A percentile compares a stretch with the other conserved stretches of the same genome.
Conservation (phyloP, 1,140 invertebrate species). For the Helicoverpa armigera region DNA sequence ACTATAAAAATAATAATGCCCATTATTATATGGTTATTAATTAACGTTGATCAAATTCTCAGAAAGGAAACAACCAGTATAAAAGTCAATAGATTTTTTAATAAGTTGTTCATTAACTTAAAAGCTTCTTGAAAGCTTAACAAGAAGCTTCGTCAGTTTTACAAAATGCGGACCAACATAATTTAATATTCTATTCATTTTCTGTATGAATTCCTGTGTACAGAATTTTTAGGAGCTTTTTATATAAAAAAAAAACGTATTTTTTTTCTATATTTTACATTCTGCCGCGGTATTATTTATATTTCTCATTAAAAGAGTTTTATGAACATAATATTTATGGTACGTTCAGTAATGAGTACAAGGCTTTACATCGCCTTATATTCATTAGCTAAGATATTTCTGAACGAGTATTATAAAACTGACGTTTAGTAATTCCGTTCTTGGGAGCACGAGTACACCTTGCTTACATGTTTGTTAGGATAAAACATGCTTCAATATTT, state of each 20-base stretch:
- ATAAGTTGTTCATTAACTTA: slow-evolving; percentile 85
- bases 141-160: slow-evolving; percentile 84
- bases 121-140: slow-evolving; percentile 85
- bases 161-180: slow-evolving; percentile 83
- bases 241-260: slow-evolving; percentile 62
- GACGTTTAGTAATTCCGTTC: slow-evolving; percentile 3
- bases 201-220: slow-evolving; percentile 81
- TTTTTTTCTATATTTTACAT: slow-evolving; percentile 17
- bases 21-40: not conserved
- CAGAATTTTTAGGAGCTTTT: slow-evolving; percentile 67
- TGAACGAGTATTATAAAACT: slow-evolving; percentile 2
- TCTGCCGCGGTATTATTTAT: slow-evolving; percentile 9
- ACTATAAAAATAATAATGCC: slow-evolving; percentile 8
- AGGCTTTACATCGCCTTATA: not conserved
- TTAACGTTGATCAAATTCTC: slow-evolving; percentile 18
- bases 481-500: too few relatives aligned
- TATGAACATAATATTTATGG: not conserved
- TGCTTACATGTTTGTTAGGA: too few relatives aligned
- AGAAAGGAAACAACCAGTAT: slow-evolving; percentile 57
- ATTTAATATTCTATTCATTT: slow-evolving; percentile 86
- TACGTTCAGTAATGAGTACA: not conserved
- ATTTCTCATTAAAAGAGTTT: slow-evolving; percentile 30
- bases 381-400: not conserved
- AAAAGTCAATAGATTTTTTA: slow-evolving; percentile 83
- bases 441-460: too few relatives aligned